phyloP scores from a whole-genome alignment of 1,140 invertebrate species.

The Pararge aegeria region DNA sequence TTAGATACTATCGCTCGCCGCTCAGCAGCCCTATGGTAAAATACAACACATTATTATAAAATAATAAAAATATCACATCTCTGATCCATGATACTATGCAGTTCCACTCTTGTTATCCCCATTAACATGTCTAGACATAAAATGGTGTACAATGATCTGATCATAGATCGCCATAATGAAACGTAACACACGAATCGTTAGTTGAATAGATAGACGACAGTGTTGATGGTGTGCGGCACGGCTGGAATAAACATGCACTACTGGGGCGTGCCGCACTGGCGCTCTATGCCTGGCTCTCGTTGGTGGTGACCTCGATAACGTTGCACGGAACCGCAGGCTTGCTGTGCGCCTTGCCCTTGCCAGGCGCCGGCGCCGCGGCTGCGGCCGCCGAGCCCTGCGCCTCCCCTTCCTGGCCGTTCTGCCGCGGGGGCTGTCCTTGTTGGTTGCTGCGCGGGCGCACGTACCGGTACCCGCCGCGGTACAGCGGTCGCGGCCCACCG shows the following conservation, averaged over 20 bases:
- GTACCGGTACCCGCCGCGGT: slow-evolving; percentile 62
- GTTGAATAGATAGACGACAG: slow-evolving; percentile 47
- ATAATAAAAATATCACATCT: slow-evolving; percentile 74
- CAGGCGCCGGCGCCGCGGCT: slow-evolving; percentile 42
- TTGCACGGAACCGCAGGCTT: slow-evolving; percentile 45
- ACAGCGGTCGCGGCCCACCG: slow-evolving; percentile 60
- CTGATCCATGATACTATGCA: slow-evolving; percentile 70
- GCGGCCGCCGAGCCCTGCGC: slow-evolving; percentile 45
- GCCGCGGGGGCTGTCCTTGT: slow-evolving; percentile 35
- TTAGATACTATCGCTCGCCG: slow-evolving; percentile 31
- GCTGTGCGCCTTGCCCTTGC: slow-evolving; percentile 49
- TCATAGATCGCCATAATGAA: slow-evolving; percentile 27
- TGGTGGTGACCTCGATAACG: slow-evolving; percentile 68
- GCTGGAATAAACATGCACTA: slow-evolving; percentile 61
- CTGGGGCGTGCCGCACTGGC: slow-evolving; percentile 50
- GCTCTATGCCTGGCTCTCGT: slow-evolving; percentile 75
- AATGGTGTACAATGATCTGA: slow-evolving; percentile 31
- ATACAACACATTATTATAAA: slow-evolving; percentile 53
- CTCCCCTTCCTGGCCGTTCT: slow-evolving; percentile 40
- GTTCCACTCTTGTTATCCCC: slow-evolving; percentile 54
- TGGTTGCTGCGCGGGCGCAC: slow-evolving; percentile 59
- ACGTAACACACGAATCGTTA: slow-evolving; percentile 27
- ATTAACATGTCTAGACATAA: slow-evolving; percentile 33
- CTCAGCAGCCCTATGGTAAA: slow-evolving; percentile 25
- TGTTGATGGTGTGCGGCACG: slow-evolving; percentile 55